Conservation (phyloP, 1,140 invertebrate species). For the Scaptomyza hsui region DNA sequence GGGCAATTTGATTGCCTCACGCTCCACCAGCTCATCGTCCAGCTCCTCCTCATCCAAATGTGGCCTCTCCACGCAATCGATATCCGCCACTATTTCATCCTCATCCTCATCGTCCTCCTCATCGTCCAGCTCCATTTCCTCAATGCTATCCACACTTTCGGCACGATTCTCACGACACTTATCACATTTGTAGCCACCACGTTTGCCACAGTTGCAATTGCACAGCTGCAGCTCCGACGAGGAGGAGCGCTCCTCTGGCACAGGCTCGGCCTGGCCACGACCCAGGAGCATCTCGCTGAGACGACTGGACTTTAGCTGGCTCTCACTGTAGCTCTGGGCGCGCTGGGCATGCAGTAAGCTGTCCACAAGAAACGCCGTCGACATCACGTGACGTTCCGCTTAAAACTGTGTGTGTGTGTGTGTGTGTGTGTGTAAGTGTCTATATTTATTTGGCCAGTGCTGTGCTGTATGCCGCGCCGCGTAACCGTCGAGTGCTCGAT, state of each 20-base stretch:
- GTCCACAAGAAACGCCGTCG: constrained; percentile 79
- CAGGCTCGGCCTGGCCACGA: constrained; percentile 22
- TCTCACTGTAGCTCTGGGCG: constrained; percentile 68
- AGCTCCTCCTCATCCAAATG: constrained; percentile 66
- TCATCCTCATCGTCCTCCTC: constrained; percentile 71
- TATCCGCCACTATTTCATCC: constrained; percentile 73
- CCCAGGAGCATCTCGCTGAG: constrained; percentile 74
- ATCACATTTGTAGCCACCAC: constrained; percentile 81
- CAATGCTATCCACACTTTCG: constrained; percentile 73
- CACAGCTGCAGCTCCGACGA: constrained; percentile 30
- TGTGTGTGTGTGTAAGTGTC: constrained; percentile 4
- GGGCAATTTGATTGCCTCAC: constrained; percentile 70
- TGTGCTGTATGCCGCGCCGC: constrained; percentile 39
- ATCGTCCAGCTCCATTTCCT: constrained; percentile 71
- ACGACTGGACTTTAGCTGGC: constrained; percentile 67
- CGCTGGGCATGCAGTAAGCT: constrained; percentile 79
- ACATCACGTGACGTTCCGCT: constrained; percentile 58
- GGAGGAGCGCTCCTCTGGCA: constrained; percentile 17
- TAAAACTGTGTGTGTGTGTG: too few relatives aligned
- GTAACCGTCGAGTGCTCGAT: constrained; percentile 76
- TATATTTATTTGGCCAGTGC: constrained; percentile 24
- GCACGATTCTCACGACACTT: constrained; percentile 74
- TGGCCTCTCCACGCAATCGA: constrained; percentile 60
- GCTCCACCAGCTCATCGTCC: constrained; percentile 62
- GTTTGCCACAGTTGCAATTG: constrained; percentile 62